Evolutionary conservation across 2,888 invertebrate genomes (phyloP), one percentile per base, ranked within the genome.

Genomic region (Dastarcus helophoroides): DNA sequence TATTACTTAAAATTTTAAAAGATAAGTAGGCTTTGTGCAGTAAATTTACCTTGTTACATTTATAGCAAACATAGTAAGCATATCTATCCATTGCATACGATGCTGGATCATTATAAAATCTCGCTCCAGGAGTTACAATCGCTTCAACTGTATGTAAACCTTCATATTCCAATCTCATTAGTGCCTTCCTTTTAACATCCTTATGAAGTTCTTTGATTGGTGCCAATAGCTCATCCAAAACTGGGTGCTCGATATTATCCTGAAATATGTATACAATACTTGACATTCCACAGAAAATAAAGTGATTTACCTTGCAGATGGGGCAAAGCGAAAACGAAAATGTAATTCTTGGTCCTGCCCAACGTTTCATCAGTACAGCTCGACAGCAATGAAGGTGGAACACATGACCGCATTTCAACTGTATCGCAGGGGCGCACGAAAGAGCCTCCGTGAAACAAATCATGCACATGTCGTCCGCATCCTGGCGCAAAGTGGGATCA

Each of bases 401-500:
- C 8, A 95, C 88, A 56, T 97, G 97, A 0, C 93, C 93, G 60
- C 97, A 97, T 43, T 77, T 73, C 31, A 95, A 63, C 78, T 86
- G 85, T 52, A 95, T 76, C 2, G 94, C 86, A 6, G 97, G 97
- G 1, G 95, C 94, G 41, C 88, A 91, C 15, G 91, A 85, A 22
- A 97, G 65, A 1, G 95, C 91, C 58, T 97, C 97, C 0, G 93
- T 91, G 63, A 97, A 97, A 60, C 97, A 97, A 47, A 97, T 90
- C 89, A 97, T 95, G 63, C 97, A 97, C 90, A 97, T 93, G 57
- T 97, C 97, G 52, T 97, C 97, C 0, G 90, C 90, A 59, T 97
- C 97, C 61, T 97, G 97, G 9, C 88, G 80, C 29, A 95, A 67
- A 32, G 42, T 48, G 46, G 56, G 23, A 6, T 60, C 58, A 1